Evolutionary conservation across 2,113 vertebrate species (phyloP), one percentile per base, ranked within the genome.

Genomic region (Porphyrio hochstetteri): DNA sequence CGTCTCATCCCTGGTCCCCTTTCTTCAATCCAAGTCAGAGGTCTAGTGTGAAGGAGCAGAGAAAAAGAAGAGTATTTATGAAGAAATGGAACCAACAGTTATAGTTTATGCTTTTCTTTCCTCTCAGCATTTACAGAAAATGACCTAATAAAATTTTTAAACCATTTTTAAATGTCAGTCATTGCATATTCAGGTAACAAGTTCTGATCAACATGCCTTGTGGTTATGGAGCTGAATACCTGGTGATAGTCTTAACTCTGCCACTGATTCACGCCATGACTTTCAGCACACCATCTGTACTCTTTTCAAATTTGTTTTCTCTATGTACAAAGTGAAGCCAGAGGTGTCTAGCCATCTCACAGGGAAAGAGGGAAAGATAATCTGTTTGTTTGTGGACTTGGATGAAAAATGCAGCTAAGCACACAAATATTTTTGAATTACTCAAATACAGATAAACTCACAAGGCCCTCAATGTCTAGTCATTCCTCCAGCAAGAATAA

Each of bases 1-100:
- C 99, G 97, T 76, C 98, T 98, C 72, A 99, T 96, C 16, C 98
- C 98, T 4, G 98, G 98, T 6, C 96, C 98, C 33, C 98, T 98
- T 90, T 99, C 99, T 97, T 99, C 99, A 48, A 98, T 98, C 99
- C 99, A 99, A 9, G 98, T 99, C 67, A 99, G 90, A 2, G 98
- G 98, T 88, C 99, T 99, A 87, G 71, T 16, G 19, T 65, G 18
- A 57, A 96, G 82, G 23, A 90, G 8, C 29, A 95, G 52, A 77
- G 77, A 93, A 96, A 76, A 40, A 90, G 48, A 42, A 35, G 11
- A 48, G 13, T 18, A 71, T 90, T 92, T 56, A 76, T 69, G 44
- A 89, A 83, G 31, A 87, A 96, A 79, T 7, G 4, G 40, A 79
- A 84, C 17, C 29, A 84, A 52, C 10, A 61, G 60, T 53, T 57